phyloP scores from a whole-genome alignment of 2,888 invertebrate species.

The Deilephila elpenor region DNA sequence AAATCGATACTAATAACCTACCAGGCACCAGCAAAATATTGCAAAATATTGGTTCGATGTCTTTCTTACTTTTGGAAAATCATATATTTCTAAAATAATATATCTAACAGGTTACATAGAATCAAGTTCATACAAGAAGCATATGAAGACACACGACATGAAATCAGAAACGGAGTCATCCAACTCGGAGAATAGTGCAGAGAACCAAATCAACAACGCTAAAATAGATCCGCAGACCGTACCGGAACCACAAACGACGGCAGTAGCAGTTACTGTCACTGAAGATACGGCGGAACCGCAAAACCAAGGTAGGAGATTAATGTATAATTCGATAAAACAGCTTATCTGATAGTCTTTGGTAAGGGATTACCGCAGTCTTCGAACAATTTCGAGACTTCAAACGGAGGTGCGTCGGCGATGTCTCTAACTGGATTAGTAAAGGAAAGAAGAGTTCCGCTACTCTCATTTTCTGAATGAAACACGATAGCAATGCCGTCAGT shows the following conservation, averaged over 20 bases:
- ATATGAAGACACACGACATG: slow-evolving; percentile 70
- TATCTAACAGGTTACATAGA: slow-evolving; percentile 68
- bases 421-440: no score
- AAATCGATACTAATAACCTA: no score
- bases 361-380: no score
- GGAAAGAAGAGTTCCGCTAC: no score
- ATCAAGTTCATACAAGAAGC: slow-evolving; percentile 74
- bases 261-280: not conserved
- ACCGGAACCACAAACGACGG: slow-evolving; percentile 29
- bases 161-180: slow-evolving; percentile 58
- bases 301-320: slow-evolving; percentile 28
- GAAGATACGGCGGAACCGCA: slow-evolving; percentile 29
- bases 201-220: slow-evolving; percentile 33
- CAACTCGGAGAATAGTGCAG: slow-evolving; percentile 49
- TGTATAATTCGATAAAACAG: not conserved
- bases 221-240: slow-evolving; percentile 30
- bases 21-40: no score
- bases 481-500: no score
- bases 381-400: not conserved
- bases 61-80: no score
- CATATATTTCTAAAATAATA: not conserved
- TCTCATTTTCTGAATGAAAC: no score
- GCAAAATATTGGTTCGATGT: no score
- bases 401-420: no score
- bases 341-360: no score